A percentile compares a stretch with the other conserved stretches of the same genome.
These are phyloP conservation scores for Brachylomia viminalis DNA, from an alignment of 2,888 invertebrate genomes.

Conservation along the genomic window DNA sequence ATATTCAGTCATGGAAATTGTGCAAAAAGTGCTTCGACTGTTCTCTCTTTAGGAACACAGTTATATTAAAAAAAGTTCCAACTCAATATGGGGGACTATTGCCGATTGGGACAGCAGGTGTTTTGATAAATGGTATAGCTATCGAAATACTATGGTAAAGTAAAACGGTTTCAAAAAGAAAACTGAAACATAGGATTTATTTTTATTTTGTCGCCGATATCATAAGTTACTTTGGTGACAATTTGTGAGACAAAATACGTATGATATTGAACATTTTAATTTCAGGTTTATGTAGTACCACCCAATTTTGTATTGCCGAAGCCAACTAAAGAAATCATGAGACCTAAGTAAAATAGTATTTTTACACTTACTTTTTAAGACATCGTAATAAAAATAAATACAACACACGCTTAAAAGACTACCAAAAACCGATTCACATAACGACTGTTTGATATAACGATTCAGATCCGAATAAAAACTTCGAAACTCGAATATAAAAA, in stretches of 20 bases:
- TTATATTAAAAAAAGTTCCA: conserved; percentile 66
- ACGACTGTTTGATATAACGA: conserved; percentile 67
- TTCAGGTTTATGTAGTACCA: too few species aligned
- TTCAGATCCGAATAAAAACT: conserved; percentile 70
- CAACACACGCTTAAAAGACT: conserved; percentile 49
- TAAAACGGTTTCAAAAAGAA: not conserved
- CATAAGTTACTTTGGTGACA: too few species aligned
- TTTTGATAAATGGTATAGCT: conserved; percentile 26
- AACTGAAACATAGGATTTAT: not conserved
- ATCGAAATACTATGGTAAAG: not conserved
- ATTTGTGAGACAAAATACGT: not conserved
- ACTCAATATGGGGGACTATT: conserved; percentile 59
- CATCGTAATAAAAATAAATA: conserved; percentile 38
- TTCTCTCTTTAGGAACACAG: conserved; percentile 42
- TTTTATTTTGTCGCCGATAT: too few species aligned
- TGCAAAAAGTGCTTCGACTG: conserved; percentile 56
- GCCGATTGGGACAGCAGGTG: conserved; percentile 45
- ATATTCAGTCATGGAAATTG: conserved; percentile 69
- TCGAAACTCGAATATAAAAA: conserved; percentile 69
- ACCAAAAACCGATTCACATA: conserved; percentile 47
- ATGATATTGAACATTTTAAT: too few species aligned
- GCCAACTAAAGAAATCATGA: not conserved
- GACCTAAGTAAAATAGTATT: too few species aligned
- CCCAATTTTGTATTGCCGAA: not conserved
- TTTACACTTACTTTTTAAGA: not conserved